Evolutionary conservation across 2,888 invertebrate species (phyloP), one percentile per base, ranked within the genome.

Genomic region (Ischnus inquisitorius): DNA sequence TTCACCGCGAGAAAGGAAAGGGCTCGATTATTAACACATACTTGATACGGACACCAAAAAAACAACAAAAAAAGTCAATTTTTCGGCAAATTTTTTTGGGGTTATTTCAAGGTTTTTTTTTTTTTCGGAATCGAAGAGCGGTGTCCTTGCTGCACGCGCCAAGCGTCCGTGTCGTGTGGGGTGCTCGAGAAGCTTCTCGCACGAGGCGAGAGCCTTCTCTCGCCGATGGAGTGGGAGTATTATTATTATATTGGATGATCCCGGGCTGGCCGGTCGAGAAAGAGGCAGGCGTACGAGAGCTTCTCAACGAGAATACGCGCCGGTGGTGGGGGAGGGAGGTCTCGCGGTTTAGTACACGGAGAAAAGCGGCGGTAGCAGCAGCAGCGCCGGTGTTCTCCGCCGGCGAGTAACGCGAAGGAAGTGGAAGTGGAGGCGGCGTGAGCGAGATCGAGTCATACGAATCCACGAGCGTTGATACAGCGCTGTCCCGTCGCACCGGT

Each of bases 391-490:
- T 1, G 1, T n/a, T 19, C n/a, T 8, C 16, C 16, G 6, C 54
- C 16, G 6, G 19, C 54, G 54, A 54, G 19, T 2, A 1, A 3
- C 6, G 16, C 25, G 51, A 16, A 43, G 74, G 74, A 78, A 82
- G 82, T 78, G 69, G 75, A 75, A 41, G 79, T 41, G 79, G 79
- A 83, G 83, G 83, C 83, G 83, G 83, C 80, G 79, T 76, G 80
- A 83, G 80, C 46, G 80, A 67, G 76, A 83, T 19, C 34, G 76
- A 10, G 46, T 16, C 12, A 60, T 67, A 34, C 41, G 10, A 14
- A 3, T 16, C 14, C n/a, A 28, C 39, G 19, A 12, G 22, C 43
- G 46, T 68, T 71, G 41, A 60, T 54, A 46, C 46, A 54, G 71
- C 71, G 16, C 22, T n/a, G 77, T 80, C 72, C 57, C 46, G n/a